phyloP scores from a whole-genome alignment of 2,888 invertebrate genomes.

The Caenorhabditis sp. region DNA sequence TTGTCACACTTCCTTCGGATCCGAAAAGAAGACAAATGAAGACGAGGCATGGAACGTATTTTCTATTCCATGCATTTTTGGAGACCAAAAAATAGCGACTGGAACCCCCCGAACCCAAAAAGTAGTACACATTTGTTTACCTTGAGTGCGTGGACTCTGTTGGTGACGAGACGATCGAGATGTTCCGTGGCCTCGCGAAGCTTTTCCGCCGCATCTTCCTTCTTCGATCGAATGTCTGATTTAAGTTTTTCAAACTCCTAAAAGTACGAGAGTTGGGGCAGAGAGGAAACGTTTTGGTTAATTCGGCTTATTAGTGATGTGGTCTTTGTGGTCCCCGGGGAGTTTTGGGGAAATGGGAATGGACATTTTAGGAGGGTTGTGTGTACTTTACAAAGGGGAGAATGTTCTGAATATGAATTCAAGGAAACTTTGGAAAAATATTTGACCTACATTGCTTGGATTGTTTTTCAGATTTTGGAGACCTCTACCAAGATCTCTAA shows the following conservation, averaged over 20 bases:
- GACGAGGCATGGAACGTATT: slow-evolving; percentile 15
- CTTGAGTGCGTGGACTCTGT: slow-evolving; percentile 56
- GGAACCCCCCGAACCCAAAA: neutral
- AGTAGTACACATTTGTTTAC: slow-evolving; percentile 16
- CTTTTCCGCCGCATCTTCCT: slow-evolving; percentile 52
- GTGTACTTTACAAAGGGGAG: slow-evolving; percentile 10
- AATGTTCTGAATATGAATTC: neutral
- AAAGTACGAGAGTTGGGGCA: neutral
- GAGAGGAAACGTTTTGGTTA: slow-evolving; percentile 5
- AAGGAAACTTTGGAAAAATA: no score
- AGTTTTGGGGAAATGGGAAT: neutral
- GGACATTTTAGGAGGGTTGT: neutral
- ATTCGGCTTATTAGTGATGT: slow-evolving; percentile 47
- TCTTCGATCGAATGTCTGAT: slow-evolving; percentile 53
- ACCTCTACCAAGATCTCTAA: no score
- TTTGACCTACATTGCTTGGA: no score
- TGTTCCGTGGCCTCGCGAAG: slow-evolving; percentile 50
- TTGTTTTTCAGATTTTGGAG: no score
- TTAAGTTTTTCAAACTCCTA: slow-evolving; percentile 54
- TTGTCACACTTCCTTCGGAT: neutral
- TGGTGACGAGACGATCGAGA: slow-evolving; percentile 47
- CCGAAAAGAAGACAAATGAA: slow-evolving; percentile 11
- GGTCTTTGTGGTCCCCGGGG: slow-evolving; percentile 12
- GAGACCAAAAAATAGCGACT: neutral
- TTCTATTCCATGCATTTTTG: slow-evolving; percentile 45